Evolutionary conservation across 2,113 vertebrate species (phyloP), one percentile per base, ranked within the genome.

Genomic region (Labeo rohita): DNA sequence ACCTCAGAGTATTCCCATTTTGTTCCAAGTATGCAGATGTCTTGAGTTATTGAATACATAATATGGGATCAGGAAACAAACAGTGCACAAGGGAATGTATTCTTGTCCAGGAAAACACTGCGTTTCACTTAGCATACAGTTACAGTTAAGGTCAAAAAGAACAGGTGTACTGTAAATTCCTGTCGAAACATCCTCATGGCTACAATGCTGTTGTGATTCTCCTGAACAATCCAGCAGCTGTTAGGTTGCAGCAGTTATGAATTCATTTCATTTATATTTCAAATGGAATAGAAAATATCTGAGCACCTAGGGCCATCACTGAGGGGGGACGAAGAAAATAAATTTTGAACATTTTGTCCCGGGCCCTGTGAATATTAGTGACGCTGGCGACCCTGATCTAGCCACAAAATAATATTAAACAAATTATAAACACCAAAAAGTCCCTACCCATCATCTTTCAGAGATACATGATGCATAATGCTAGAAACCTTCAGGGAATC

Each of bases 191-290:
- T 39, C 4, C 4, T 36, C 8, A 54, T 11, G 28, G 23, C 75
- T 77, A 50, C 73, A 34, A 15, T 34, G n/a, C 73, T 75, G 49
- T 23, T 76, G 28, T 45, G 70, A 45, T 73, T 73, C 70, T 28
- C 12, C n/a, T 75, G 9, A 45, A 72, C 39, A n/a, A 72, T n/a
- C 12, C n/a, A 52, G 74, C n/a, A 76, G 47, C 28, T 49, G 4
- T 76, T 8, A 15, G 18, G 36, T n/a, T 2, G 7, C 59, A 80
- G 43, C 47, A 45, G 15, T 3, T 34, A 28, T 82, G 13, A 66
- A 66, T 49, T 34, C 2, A 63, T 11, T 47, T 65, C 11, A 63
- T 21, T 6, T 11, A 45, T 72, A 72, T 63, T 36, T 65, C 39
- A 65, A 43, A 63, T 63, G 6, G 18, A 80, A 80, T 3, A 16